phyloP scores from a whole-genome alignment of 23 tunicate genomes.

The Ciona savignyi region DNA sequence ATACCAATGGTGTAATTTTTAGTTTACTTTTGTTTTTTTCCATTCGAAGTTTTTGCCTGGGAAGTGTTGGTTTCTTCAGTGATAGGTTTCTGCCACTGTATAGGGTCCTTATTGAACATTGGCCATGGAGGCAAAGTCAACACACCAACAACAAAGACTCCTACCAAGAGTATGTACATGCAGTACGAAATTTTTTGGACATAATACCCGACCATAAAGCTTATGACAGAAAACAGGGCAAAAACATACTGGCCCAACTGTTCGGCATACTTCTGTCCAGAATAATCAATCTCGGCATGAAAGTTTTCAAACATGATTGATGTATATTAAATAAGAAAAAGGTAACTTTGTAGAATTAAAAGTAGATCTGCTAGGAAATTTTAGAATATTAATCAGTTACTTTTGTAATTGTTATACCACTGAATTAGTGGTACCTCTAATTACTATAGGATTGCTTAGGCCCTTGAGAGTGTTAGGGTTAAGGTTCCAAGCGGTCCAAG shows the following conservation, averaged over 20 bases:
- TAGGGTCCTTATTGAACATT: slow-evolving; percentile 33
- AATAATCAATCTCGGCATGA: neutral
- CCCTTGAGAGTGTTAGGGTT: too few species aligned
- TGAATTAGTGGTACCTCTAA: too few species aligned
- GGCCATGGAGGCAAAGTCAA: slow-evolving; percentile 66
- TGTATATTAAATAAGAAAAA: neutral
- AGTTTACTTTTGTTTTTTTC: neutral
- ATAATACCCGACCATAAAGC: slow-evolving; percentile 25
- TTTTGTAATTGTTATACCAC: too few species aligned
- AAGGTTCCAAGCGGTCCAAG: too few species aligned
- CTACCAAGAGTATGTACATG: slow-evolving; percentile 24
- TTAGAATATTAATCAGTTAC: too few species aligned
- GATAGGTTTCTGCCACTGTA: slow-evolving; percentile 52
- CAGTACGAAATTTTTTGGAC: slow-evolving; percentile 20
- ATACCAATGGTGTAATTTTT: too few species aligned
- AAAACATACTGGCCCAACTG: neutral
- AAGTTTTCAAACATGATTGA: neutral
- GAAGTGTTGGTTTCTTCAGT: slow-evolving; percentile 8
- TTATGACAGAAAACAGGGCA: slow-evolving; percentile 10
- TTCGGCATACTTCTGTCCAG: slow-evolving; percentile 2
- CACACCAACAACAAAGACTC: slow-evolving; percentile 19
- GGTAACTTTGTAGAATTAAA: neutral
- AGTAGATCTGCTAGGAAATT: too few species aligned
- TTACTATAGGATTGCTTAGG: too few species aligned
- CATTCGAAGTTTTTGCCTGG: neutral